Evolutionary conservation across 2,888 invertebrate species (phyloP).

Genomic region (Pecten maximus): DNA sequence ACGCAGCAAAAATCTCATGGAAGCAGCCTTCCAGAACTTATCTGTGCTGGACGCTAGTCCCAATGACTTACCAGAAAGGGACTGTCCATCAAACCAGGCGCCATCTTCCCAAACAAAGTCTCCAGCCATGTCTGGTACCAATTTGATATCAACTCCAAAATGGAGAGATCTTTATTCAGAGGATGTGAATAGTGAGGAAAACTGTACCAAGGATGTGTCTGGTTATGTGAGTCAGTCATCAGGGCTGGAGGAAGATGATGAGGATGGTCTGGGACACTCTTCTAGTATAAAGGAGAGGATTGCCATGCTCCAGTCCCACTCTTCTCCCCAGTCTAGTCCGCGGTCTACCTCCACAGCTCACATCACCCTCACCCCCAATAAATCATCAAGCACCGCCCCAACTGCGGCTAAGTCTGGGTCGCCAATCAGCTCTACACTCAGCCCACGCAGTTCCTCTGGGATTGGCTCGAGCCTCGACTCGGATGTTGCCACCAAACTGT

Average conservation of each 20-base stretch:
- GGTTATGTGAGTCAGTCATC: background rate
- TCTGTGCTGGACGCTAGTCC: slow-evolving; percentile 69
- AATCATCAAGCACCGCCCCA: slow-evolving; percentile 2
- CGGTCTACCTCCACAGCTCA: slow-evolving; percentile 54
- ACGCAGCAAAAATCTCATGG: slow-evolving; percentile 56
- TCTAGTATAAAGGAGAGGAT: slow-evolving; percentile 69
- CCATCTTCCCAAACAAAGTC: background rate
- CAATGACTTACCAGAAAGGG: slow-evolving; percentile 73
- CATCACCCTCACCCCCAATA: slow-evolving; percentile 39
- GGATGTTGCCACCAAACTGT: slow-evolving; percentile 54
- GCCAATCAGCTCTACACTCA: slow-evolving; percentile 42
- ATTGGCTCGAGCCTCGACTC: slow-evolving; percentile 63
- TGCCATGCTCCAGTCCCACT: slow-evolving; percentile 64
- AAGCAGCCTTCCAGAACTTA: slow-evolving; percentile 53
- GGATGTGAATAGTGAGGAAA: background rate
- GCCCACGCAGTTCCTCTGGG: slow-evolving; percentile 49
- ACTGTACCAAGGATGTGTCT: background rate
- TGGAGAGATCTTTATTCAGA: background rate
- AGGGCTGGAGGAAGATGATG: slow-evolving; percentile 35
- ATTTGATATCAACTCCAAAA: background rate
- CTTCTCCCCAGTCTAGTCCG: slow-evolving; percentile 53
- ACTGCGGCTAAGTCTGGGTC: slow-evolving; percentile 37
- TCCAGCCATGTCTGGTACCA: background rate
- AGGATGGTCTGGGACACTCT: slow-evolving; percentile 54
- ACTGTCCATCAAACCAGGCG: slow-evolving; percentile 48